Base-by-base conservation (phyloP, 2,797 vertebrate species). In the Notolepis coatsorum region DNA sequence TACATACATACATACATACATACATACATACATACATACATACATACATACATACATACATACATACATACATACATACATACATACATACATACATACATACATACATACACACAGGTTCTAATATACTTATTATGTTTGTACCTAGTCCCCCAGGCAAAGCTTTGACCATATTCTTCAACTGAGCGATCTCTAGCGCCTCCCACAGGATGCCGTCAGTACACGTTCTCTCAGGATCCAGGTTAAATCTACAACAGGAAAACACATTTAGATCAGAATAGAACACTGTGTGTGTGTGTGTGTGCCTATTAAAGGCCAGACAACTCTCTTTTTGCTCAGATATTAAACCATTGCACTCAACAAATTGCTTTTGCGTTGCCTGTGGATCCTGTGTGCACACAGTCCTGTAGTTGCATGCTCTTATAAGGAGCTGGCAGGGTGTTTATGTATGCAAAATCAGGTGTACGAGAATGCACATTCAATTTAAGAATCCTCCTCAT, bases 161-260 rank as follows among this genome's bases (percentile, higher is more conserved):
- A 0, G 93, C 87, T 66, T 98, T 99, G 67, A 99, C 97, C 95
- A 99, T 95, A 75, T 99, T 96, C 91, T 99, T 99, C 65, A 99
- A 77, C 85, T 99, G 97, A 62, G 97, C 97, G 45, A 99, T 99
- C 90, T 99, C 97, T 31, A 99, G 83, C 24, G 97, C 97, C 89
- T 99, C 97, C 97, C 97, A 99, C 35, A 99, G 96, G n/a, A 95
- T 91, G 45, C 98, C 96, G 1, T 99, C 97, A 0, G 93, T 95
- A 64, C 97, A 98, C 56, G 91, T 97, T 79, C 92, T 88, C 79
- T 97, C 97, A 0, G 97, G 97, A 69, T 99, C 97, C 65, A 99
- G 92, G 88, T 99, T 99, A 71, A 99, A 97, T 61, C 97, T 99
- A 24, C 5, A 37, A 9, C 33, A 38, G 27, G 5, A 12, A 59